Percentiles rank a stretch among this genome's conserved stretches.
Conservation (phyloP, 2,113 vertebrate species). For the Dermatemys mawii region DNA sequence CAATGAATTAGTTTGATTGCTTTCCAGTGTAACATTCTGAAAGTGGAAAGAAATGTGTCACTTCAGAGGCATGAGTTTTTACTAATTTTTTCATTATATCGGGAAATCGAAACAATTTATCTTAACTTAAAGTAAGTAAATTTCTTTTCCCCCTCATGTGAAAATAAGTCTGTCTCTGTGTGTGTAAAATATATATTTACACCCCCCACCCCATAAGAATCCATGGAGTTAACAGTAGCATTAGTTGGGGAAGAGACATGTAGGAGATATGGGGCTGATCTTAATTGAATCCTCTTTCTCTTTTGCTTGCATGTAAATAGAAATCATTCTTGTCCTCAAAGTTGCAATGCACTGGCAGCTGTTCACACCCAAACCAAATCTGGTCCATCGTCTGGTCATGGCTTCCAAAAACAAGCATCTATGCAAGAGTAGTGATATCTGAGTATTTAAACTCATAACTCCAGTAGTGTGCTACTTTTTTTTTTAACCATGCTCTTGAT, state of each 20-base stretch:
- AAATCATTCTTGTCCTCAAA: neutral
- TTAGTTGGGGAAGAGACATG: neutral
- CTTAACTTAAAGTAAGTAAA: neutral
- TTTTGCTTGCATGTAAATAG: neutral
- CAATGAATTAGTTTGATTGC: neutral
- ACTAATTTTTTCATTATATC: neutral
- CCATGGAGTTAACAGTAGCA: neutral
- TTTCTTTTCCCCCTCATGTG: rapidly evolving
- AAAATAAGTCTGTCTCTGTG: neutral
- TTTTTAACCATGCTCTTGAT: neutral
- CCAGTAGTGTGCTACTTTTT: neutral
- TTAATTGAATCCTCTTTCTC: too few relatives aligned
- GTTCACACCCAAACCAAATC: neutral
- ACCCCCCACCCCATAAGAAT: too few relatives aligned
- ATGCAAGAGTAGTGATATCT: neutral
- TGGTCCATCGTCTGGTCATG: neutral
- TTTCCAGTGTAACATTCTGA: neutral
- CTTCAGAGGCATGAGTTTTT: neutral
- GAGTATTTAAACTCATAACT: neutral
- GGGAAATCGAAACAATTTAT: neutral
- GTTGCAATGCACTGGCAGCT: neutral
- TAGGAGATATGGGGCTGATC: neutral
- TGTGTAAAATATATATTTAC: neutral
- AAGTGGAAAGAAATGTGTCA: neutral
- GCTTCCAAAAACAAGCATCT: neutral